Percentiles rank a stretch among this genome's conserved stretches.
phyloP scores from a whole-genome alignment of 1,140 invertebrate species.

The Thaumetopoea pityocampa region DNA sequence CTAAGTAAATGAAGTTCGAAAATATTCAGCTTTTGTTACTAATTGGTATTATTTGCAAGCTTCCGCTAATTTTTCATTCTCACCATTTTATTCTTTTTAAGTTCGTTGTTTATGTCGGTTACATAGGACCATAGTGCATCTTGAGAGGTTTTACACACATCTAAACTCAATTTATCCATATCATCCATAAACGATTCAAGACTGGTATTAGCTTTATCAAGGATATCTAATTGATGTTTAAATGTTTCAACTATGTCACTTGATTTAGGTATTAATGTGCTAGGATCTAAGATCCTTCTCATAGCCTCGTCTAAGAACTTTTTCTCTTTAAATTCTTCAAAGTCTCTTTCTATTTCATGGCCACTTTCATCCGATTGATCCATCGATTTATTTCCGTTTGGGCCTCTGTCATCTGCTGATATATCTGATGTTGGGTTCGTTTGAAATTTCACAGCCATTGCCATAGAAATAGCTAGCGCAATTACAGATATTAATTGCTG shows the following conservation, averaged over 20 bases:
- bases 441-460: conserved; percentile 39
- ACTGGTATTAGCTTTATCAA: conserved; percentile 50
- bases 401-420: conserved; percentile 54
- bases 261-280: conserved; percentile 39
- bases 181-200: conserved; percentile 55
- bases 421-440: conserved; percentile 59
- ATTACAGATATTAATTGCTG: conserved; percentile 33
- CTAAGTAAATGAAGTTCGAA: not conserved
- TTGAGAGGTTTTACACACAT: conserved; percentile 64
- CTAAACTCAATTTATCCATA: conserved; percentile 63
- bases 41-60: too few relatives aligned
- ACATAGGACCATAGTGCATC: conserved; percentile 62
- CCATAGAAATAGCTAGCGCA: conserved; percentile 17
- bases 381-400: conserved; percentile 41
- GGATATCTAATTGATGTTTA: conserved; percentile 47
- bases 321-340: conserved; percentile 50
- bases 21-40: too few relatives aligned
- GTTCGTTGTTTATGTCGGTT: conserved; percentile 53
- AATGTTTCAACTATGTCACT: conserved; percentile 45
- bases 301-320: conserved; percentile 60
- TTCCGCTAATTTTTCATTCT: too few relatives aligned
- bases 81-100: conserved; percentile 66
- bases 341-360: conserved; percentile 50
- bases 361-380: conserved; percentile 58
- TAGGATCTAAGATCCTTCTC: conserved; percentile 53